These are phyloP conservation scores for Nyctibius bracteatus DNA, from an alignment of 2,113 vertebrate genomes.

Conservation along the genomic window DNA sequence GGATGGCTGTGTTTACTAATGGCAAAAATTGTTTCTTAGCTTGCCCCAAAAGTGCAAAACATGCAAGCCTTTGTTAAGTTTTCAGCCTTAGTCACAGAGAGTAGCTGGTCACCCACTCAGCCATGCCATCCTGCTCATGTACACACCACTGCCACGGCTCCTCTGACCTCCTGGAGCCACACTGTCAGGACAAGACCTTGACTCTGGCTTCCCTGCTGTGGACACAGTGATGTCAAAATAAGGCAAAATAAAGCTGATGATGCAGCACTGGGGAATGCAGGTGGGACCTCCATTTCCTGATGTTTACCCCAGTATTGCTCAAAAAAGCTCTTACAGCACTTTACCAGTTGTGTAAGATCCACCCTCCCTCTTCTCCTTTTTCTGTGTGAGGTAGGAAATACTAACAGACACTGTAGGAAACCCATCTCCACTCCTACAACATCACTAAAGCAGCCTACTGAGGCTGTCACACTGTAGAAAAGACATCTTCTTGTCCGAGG, in stretches of 20 bases:
- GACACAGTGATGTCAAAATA: neutral
- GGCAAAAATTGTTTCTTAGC: neutral
- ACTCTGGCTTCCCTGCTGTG: neutral
- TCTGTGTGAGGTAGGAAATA: neutral
- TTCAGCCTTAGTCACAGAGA: neutral
- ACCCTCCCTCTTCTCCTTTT: neutral
- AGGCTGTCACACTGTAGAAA: neutral
- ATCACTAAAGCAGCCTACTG: neutral
- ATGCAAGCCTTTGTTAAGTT: neutral
- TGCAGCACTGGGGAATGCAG: neutral
- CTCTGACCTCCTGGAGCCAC: neutral
- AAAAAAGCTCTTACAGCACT: neutral
- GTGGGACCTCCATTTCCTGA: neutral
- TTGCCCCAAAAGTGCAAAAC: neutral
- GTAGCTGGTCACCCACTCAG: neutral
- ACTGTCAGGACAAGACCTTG: neutral
- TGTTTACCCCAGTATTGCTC: neutral
- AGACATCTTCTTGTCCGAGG: neutral
- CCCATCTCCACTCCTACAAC: neutral
- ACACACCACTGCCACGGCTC: neutral
- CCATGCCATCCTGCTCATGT: rapidly evolving
- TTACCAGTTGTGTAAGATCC: neutral
- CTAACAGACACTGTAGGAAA: neutral
- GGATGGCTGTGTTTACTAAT: neutral
- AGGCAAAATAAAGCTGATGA: neutral